These are phyloP conservation scores for Bedellia somnulentella DNA, from an alignment of 2,888 invertebrate species.

Conservation along the genomic window DNA sequence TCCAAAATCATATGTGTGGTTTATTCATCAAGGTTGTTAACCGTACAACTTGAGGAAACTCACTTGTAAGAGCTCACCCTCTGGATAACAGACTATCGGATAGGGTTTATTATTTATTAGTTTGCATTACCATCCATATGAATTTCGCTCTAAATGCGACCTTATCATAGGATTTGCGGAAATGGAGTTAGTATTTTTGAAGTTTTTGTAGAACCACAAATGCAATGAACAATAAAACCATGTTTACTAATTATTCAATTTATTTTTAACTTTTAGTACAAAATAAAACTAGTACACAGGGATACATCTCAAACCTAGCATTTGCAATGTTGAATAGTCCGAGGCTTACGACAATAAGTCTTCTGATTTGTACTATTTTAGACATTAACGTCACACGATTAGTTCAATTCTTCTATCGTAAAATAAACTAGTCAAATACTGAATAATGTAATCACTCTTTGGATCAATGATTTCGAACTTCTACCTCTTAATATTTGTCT, in stretches of 20 bases:
- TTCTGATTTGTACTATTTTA: conserved; percentile 65
- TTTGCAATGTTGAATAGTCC: conserved; percentile 61
- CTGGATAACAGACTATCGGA: too few species aligned
- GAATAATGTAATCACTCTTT: conserved; percentile 56
- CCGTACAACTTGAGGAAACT: too few species aligned
- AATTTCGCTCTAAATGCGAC: too few species aligned
- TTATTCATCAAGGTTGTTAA: too few species aligned
- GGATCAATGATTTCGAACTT: conserved; percentile 34
- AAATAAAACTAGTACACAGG: conserved; percentile 64
- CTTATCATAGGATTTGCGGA: too few species aligned
- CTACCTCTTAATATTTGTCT: conserved; percentile 32
- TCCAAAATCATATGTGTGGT: too few species aligned
- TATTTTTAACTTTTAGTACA: conserved; percentile 63
- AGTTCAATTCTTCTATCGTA: conserved; percentile 51
- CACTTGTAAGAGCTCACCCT: too few species aligned
- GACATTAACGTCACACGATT: conserved; percentile 59
- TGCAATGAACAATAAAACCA: too few species aligned
- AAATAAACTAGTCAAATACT: conserved; percentile 47
- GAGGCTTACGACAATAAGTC: conserved; percentile 63
- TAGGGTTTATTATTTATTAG: too few species aligned
- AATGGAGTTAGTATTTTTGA: too few species aligned
- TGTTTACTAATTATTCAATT: conserved; percentile 43
- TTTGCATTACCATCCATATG: too few species aligned
- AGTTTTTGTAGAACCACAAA: too few species aligned
- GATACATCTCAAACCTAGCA: conserved; percentile 63